A percentile compares a stretch with the other conserved stretches of the same genome.
These are phyloP conservation scores for Thecocarcelia acutangulata DNA, from an alignment of 2,888 invertebrate species.

Conservation along the genomic window DNA sequence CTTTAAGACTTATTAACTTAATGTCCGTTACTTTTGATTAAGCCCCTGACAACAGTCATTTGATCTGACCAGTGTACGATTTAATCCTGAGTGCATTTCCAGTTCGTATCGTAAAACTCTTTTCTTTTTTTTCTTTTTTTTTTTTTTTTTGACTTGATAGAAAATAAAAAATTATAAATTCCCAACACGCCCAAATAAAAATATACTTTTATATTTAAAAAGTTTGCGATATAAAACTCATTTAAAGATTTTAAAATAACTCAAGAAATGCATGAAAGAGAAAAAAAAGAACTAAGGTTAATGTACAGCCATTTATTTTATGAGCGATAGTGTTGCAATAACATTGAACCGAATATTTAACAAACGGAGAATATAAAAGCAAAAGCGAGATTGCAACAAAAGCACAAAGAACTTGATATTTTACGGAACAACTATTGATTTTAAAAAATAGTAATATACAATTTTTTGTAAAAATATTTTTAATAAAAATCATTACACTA, in stretches of 20 bases:
- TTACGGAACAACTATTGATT: too few species aligned
- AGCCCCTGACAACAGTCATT: slow-evolving; percentile 9
- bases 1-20: background rate
- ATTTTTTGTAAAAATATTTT: too few species aligned
- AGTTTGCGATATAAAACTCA: slow-evolving; percentile 24
- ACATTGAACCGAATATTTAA: slow-evolving; percentile 25
- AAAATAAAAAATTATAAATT: slow-evolving; percentile 49
- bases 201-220: slow-evolving; percentile 9
- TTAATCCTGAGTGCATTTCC: slow-evolving; percentile 43
- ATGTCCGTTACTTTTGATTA: slow-evolving; percentile 41
- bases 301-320: background rate
- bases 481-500: too few species aligned
- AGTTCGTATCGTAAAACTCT: background rate
- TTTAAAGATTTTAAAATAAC: slow-evolving; percentile 3
- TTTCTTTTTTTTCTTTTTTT: too few species aligned
- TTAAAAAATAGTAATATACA: too few species aligned
- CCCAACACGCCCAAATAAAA: slow-evolving; percentile 52
- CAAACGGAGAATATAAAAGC: too few species aligned
- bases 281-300: slow-evolving; percentile 16
- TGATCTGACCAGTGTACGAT: slow-evolving; percentile 40
- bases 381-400: too few species aligned
- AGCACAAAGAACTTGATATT: too few species aligned
- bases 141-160: background rate
- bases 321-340: slow-evolving; percentile 18
- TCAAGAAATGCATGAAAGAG: background rate